Base-by-base conservation (phyloP, 2,888 invertebrate species). In the Deladenus siricidicola region DNA sequence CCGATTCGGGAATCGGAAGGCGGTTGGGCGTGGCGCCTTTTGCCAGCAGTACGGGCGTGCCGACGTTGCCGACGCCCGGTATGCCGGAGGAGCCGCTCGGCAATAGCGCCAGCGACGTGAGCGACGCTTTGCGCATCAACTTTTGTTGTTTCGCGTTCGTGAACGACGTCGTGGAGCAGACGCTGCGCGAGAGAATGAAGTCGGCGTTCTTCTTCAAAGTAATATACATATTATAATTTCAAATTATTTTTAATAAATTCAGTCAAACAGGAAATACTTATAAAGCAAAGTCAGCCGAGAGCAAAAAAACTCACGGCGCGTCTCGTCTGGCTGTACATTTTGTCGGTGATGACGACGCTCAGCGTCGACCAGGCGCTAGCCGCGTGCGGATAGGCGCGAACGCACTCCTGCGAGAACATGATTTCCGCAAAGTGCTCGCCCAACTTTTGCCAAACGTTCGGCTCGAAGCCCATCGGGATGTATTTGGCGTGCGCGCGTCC, bases 381-480 rank as follows among this genome's bases (percentile, higher is more conserved):
- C 1, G 74, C 74, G 48, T 72, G 74, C 6, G 74, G 74, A 60
- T 72, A 74, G 8, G 72, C 74, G 3, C 74, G 63, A 14, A 74
- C 70, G 49, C 71, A 71, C 29, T 74, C 74, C 57, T 75, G 74
- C 49, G 64, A 69, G 64, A 72, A 73, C 72, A 73, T 71, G 24
- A 72, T 70, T 64, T 74, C 74, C 0, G 74, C 74, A 53, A 74
- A 74, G 51, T 65, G 65, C 53, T 74, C 74, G 19, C 73, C 74
- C 50, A 74, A 39, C 23, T 57, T 59, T 43, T 71, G 66, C 71
- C 70, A 74, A 34, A 74, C 66, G 24, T 66, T 48, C 14, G 70
- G 62, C 24, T 70, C 66, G 53, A 74, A 74, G n/a, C 74, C 74
- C 6, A 74, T 63, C 4, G 74, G 73, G 4, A 64, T 54, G 0